Evolutionary conservation across 1,140 invertebrate species (phyloP), one percentile per base, ranked within the genome.

Genomic region (Hycleus phaleratus): DNA sequence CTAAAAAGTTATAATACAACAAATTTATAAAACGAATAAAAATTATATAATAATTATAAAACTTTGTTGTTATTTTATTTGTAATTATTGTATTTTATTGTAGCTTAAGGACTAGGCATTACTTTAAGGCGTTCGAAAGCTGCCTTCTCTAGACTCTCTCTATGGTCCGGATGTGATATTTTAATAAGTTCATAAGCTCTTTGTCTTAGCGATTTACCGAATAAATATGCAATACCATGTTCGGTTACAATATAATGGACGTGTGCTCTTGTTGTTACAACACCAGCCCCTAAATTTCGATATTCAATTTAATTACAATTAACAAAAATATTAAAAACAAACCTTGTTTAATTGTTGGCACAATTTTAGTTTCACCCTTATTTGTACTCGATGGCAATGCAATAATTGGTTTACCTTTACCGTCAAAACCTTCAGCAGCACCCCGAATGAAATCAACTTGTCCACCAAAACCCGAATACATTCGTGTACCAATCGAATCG

Each of bases 391-490:
- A 95, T 24, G 90, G 86, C 66, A 97, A 80, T 3, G 94, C 94
- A 71, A 98, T 90, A 63, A 98, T 96, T 4, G 95, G 91, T 70
- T 95, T 95, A 18, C 95, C 95, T 59, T 81, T 76, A 0, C 92
- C 89, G 74, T 97, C 94, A 2, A 85, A 76, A n/a, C 86, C 82
- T 74, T 95, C 86, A 0, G 91, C 92, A 5, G 94, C 88, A n/a
- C 93, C 95, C 47, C 88, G 81, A 57, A 97, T 90, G 69, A 97
- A 98, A 76, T 98, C 95, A n/a, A 97, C 85, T 72, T 97, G 93
- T 1, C 93, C 94, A 38, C 93, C 93, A 63, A 90, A 90, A 8
- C 93, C 94, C 6, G 93, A 97, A 71, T 88, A 97, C 83, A 97
- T 93, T 46, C 86, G 81, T 3, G 90, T 87, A 51, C 91, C 91